A percentile compares a stretch with the other conserved stretches of the same genome.
Conservation (phyloP, 1,140 invertebrate genomes). For the Papilio polytes region DNA sequence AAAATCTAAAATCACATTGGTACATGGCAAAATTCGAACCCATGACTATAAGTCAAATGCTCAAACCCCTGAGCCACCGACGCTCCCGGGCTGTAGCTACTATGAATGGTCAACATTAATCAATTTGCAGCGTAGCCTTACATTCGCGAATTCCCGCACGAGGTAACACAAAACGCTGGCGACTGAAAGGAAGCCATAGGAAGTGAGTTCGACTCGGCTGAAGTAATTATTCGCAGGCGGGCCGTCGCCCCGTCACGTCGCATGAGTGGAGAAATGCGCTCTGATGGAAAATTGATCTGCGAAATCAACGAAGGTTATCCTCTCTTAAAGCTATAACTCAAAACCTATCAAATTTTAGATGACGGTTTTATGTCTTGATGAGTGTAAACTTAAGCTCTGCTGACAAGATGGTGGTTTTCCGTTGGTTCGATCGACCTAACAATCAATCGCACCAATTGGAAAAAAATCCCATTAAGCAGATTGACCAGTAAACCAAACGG, state of each 20-base stretch:
- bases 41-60: too few relatives aligned
- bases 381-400: not conserved
- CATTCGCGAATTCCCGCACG: conserved; percentile 63
- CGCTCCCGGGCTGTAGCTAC: not conserved
- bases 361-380: not conserved
- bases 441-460: too few relatives aligned
- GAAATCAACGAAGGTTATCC: conserved; percentile 48
- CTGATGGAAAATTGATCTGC: conserved; percentile 57
- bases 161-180: conserved; percentile 67
- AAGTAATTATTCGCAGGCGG: conserved; percentile 77
- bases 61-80: too few relatives aligned
- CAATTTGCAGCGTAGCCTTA: conserved; percentile 57
- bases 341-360: conserved; percentile 20
- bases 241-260: conserved; percentile 71
- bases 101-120: conserved; percentile 44
- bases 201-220: conserved; percentile 61
- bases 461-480: too few relatives aligned
- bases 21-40: too few relatives aligned
- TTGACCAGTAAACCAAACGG: too few relatives aligned
- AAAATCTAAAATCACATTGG: too few relatives aligned
- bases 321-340: conserved; percentile 53
- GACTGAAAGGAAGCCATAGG: conserved; percentile 72
- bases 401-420: too few relatives aligned
- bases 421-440: too few relatives aligned
- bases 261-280: conserved; percentile 57